phyloP scores from a whole-genome alignment of 2,888 invertebrate species.

The Protophormia terraenovae region DNA sequence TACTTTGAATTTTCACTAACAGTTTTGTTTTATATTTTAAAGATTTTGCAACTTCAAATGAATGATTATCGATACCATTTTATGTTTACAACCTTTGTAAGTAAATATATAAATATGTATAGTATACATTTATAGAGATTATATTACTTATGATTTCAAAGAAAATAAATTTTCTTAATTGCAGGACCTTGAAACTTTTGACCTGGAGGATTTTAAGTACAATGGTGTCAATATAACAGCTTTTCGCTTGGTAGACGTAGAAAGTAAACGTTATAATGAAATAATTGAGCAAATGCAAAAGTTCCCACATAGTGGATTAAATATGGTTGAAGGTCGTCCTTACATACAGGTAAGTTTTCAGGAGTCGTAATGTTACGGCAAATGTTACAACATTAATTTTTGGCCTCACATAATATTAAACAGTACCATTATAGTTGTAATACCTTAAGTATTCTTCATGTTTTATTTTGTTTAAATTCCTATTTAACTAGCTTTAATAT shows the following conservation, averaged over 20 bases:
- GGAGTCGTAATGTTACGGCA: no score
- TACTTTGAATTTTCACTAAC: neutral
- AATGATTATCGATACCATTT: conserved; percentile 97
- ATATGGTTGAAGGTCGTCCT: conserved; percentile 87
- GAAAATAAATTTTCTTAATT: neutral
- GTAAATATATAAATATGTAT: conserved; percentile 82
- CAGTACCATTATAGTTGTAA: no score
- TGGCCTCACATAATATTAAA: no score
- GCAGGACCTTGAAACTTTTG: conserved; percentile 93
- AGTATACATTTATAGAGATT: no score
- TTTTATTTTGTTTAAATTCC: no score
- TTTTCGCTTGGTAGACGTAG: conserved; percentile 92
- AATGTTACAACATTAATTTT: no score
- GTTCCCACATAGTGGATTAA: conserved; percentile 90
- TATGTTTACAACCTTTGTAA: conserved; percentile 96
- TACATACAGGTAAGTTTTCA: conserved; percentile 84
- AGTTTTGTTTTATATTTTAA: conserved; percentile 75
- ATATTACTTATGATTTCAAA: neutral
- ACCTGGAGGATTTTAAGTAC: conserved; percentile 95
- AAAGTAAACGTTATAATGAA: conserved; percentile 88
- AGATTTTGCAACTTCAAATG: conserved; percentile 97
- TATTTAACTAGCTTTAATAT: no score
- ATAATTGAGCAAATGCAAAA: conserved; percentile 92
- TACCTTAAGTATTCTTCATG: no score
- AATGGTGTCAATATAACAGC: conserved; percentile 98